A percentile compares a stretch with the other conserved stretches of the same genome.
These are phyloP conservation scores for Priocnemis perturbator DNA, from an alignment of 2,888 invertebrate genomes.

Conservation along the genomic window DNA sequence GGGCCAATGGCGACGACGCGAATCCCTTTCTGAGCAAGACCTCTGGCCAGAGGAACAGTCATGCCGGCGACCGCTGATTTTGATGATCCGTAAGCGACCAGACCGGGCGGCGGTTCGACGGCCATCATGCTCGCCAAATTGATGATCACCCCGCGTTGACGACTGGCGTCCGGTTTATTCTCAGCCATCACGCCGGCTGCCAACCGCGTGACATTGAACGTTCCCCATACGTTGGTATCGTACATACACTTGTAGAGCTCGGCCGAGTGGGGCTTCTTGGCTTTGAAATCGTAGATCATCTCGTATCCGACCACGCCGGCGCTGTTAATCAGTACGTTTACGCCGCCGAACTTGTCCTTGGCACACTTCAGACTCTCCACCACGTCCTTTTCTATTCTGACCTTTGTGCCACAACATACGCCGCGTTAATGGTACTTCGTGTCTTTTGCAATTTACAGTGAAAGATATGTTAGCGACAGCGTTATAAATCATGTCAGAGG, in stretches of 20 bases:
- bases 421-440: too few species aligned
- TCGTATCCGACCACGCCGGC: constrained; percentile 42
- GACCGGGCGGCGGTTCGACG: constrained; percentile 36
- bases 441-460: too few species aligned
- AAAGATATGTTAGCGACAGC: too few species aligned
- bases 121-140: constrained; percentile 55
- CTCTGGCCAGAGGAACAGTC: constrained; percentile 56
- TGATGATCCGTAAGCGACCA: constrained; percentile 50
- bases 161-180: constrained; percentile 50
- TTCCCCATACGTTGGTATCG: constrained; percentile 55
- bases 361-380: constrained; percentile 44
- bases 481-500: too few species aligned
- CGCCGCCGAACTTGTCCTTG: constrained; percentile 50
- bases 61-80: constrained; percentile 57
- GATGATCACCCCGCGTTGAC: constrained; percentile 55
- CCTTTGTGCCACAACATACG: constrained; percentile 31
- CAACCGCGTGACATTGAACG: constrained; percentile 55
- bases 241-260: constrained; percentile 45
- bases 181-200: constrained; percentile 45
- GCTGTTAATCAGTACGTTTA: constrained; percentile 54
- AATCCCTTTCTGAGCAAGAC: constrained; percentile 54
- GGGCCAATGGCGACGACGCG: constrained; percentile 87
- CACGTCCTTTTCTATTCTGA: constrained; percentile 53
- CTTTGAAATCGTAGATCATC: constrained; percentile 49
- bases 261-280: constrained; percentile 43